These are phyloP conservation scores for Drosophila guanche DNA, from an alignment of 1,140 invertebrate species.

Conservation along the genomic window DNA sequence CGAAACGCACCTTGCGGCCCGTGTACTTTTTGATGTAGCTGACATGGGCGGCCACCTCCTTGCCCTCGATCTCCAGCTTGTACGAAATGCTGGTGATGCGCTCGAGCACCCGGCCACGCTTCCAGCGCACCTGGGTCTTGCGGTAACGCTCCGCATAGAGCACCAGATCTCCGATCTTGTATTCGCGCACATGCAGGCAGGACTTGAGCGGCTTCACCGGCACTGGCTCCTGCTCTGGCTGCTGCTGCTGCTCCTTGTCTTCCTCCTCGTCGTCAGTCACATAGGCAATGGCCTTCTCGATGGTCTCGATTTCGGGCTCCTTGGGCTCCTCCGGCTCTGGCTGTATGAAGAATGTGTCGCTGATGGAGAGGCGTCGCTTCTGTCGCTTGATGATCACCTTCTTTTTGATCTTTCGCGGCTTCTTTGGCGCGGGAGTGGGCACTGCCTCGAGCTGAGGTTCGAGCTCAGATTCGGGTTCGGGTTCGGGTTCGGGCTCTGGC, in stretches of 20 bases:
- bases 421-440: conserved; percentile 54
- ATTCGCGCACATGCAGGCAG: conserved; percentile 72
- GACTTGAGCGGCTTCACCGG: conserved; percentile 62
- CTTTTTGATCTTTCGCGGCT: conserved; percentile 74
- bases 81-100: conserved; percentile 82
- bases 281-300: conserved; percentile 76
- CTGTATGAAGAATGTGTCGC: conserved; percentile 72
- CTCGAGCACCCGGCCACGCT: conserved; percentile 69
- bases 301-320: conserved; percentile 69
- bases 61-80: conserved; percentile 75
- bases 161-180: conserved; percentile 73
- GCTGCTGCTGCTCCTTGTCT: conserved; percentile 10
- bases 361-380: conserved; percentile 70
- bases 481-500: conserved; percentile 1
- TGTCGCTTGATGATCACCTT: conserved; percentile 80
- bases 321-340: conserved; percentile 62
- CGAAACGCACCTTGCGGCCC: conserved; percentile 76
- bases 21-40: conserved; percentile 81
- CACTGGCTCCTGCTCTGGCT: conserved; percentile 35
- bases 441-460: conserved; percentile 13
- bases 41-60: conserved; percentile 75
- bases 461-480: conserved; percentile 8
- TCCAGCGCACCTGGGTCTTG: conserved; percentile 80
- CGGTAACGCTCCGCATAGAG: conserved; percentile 75
- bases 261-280: conserved; percentile 69